Percentiles rank a stretch among this genome's conserved stretches.
phyloP scores from a whole-genome alignment of 2,113 vertebrate species.

The Spheniscus mendiculus region DNA sequence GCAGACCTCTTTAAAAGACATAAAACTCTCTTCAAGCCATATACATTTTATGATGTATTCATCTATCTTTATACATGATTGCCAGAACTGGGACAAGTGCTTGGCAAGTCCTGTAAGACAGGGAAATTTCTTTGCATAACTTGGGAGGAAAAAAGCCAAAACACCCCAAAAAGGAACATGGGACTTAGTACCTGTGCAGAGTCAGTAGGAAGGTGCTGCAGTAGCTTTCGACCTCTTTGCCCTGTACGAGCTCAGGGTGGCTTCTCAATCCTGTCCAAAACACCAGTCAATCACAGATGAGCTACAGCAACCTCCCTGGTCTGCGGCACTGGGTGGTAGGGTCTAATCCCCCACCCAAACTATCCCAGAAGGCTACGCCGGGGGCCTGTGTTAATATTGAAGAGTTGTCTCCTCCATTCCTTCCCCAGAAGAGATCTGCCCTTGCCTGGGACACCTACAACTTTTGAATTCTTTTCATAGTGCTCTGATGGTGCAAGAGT shows the following conservation, averaged over 20 bases:
- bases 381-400: not conserved
- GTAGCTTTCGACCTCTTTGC: not conserved
- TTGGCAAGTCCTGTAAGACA: not conserved
- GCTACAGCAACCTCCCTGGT: not conserved
- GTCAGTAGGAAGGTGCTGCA: not conserved
- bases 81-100: not conserved
- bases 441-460: not conserved
- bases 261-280: not conserved
- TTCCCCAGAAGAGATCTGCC: not conserved
- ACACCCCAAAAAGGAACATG: not conserved
- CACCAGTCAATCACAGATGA: not conserved
- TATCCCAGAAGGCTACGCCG: not conserved
- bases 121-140: not conserved
- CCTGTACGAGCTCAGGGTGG: not conserved
- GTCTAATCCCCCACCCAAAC: not conserved
- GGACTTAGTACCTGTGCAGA: not conserved
- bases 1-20: not conserved
- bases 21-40: not conserved
- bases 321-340: not conserved
- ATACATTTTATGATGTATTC: not conserved
- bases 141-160: not conserved
- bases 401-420: not conserved
- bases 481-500: not conserved
- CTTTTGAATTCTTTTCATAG: not conserved
- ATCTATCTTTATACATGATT: not conserved